Evolutionary conservation across 1,140 invertebrate species (phyloP).

Genomic region (Pogonognathellus flavescens): DNA sequence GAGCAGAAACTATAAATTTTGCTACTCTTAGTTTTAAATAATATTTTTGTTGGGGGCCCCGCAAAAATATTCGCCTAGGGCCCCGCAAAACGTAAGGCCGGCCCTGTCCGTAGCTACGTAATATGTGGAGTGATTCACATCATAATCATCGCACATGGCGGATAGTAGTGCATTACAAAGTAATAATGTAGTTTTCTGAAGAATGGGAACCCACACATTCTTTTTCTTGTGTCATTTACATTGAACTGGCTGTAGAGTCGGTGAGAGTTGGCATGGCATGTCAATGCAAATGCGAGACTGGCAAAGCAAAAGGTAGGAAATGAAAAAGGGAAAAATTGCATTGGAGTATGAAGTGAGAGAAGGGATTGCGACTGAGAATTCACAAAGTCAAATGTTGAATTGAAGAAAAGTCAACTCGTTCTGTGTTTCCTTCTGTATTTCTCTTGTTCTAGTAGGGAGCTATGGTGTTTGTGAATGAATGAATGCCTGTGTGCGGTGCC

Average conservation of each 20-base stretch:
- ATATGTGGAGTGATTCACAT: no score
- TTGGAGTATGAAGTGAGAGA: not conserved
- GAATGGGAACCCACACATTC: not conserved
- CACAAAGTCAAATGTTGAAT: not conserved
- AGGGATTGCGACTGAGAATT: not conserved
- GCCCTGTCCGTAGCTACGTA: no score
- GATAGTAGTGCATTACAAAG: no score
- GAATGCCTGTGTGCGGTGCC: conserved; percentile 26
- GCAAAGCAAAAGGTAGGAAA: not conserved
- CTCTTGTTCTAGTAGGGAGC: not conserved
- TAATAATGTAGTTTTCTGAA: no score
- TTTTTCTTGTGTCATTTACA: not conserved
- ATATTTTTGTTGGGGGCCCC: no score
- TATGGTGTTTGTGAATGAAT: conserved; percentile 6
- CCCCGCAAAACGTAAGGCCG: no score
- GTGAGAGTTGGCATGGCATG: not conserved
- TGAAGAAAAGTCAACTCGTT: not conserved
- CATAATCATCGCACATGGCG: no score
- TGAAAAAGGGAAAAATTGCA: not conserved
- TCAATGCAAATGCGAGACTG: not conserved
- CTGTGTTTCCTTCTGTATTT: not conserved
- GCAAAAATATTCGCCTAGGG: no score
- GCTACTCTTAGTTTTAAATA: no score
- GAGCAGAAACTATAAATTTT: no score
- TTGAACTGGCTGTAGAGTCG: not conserved